phyloP scores from a whole-genome alignment of 2,113 vertebrate species.

The Lamprologus sp. region DNA sequence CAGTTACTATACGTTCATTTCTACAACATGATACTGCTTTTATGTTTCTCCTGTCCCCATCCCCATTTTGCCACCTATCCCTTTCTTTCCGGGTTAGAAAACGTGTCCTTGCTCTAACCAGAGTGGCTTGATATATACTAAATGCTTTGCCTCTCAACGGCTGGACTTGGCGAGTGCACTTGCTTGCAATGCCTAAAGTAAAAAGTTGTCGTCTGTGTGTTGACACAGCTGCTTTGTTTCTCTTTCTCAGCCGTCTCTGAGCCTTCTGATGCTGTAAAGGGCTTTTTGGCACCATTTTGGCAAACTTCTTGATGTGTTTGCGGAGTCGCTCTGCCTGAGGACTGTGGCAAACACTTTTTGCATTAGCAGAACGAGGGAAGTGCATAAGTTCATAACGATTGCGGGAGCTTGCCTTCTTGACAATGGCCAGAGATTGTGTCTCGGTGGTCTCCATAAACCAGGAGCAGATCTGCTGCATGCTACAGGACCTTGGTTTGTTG shows the following conservation, averaged over 20 bases:
- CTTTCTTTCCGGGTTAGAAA: slow-evolving; percentile 51
- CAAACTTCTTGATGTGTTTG: slow-evolving; percentile 96
- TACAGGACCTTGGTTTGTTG: slow-evolving; percentile 74
- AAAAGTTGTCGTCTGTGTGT: slow-evolving; percentile 70
- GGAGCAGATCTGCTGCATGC: slow-evolving; percentile 82
- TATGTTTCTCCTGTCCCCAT: neutral
- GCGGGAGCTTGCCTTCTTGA: slow-evolving; percentile 86
- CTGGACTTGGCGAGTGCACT: neutral
- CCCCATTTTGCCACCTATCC: neutral
- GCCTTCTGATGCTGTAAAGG: slow-evolving; percentile 75
- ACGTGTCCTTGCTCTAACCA: slow-evolving; percentile 51
- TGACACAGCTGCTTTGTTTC: slow-evolving; percentile 34
- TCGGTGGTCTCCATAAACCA: slow-evolving; percentile 99
- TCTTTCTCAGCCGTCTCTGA: slow-evolving; percentile 68
- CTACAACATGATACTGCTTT: neutral
- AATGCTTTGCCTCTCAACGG: neutral
- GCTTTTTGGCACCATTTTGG: slow-evolving; percentile 85
- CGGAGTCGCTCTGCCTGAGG: slow-evolving; percentile 79
- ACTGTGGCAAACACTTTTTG: slow-evolving; percentile 71
- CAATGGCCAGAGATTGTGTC: slow-evolving; percentile 88
- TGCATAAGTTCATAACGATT: slow-evolving; percentile 82
- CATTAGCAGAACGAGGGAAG: slow-evolving; percentile 73
- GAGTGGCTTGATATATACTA: slow-evolving; percentile 35
- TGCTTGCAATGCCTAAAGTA: neutral
- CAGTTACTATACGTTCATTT: neutral